phyloP scores from a whole-genome alignment of 1,140 invertebrate species.

The Magallana ariakensis region DNA sequence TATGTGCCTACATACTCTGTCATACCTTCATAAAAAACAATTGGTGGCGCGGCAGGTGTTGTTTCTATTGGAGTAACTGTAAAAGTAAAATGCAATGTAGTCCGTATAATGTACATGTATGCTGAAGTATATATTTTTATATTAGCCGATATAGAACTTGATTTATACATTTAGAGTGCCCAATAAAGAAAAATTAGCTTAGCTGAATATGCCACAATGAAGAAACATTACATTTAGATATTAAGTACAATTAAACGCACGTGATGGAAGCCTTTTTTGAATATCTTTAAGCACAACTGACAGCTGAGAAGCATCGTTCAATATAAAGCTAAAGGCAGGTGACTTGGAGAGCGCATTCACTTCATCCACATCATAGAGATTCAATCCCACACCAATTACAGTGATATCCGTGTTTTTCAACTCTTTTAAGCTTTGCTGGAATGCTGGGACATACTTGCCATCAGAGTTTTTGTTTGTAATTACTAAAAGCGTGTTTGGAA shows the following conservation, averaged over 20 bases:
- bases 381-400: slow-evolving; percentile 61
- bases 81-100: background rate
- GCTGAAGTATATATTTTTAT: no score
- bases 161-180: no score
- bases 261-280: slow-evolving; percentile 58
- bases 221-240: no score
- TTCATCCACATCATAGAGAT: slow-evolving; percentile 63
- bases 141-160: no score
- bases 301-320: slow-evolving; percentile 59
- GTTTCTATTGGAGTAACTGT: background rate
- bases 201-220: no score
- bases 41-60: background rate
- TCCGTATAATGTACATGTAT: no score
- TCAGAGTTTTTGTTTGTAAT: slow-evolving; percentile 73
- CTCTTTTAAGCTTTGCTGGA: slow-evolving; percentile 41
- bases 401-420: slow-evolving; percentile 58
- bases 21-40: background rate
- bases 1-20: background rate
- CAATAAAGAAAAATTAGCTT: no score
- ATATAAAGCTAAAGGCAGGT: slow-evolving; percentile 55
- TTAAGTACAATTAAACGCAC: slow-evolving; percentile 52
- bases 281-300: slow-evolving; percentile 49
- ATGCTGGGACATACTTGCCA: slow-evolving; percentile 41
- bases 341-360: slow-evolving; percentile 57
- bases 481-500: slow-evolving; percentile 73